Percentiles rank a stretch among this genome's conserved stretches.
Conservation (phyloP, 2,797 vertebrate genomes). For the Ataeniobius toweri region DNA sequence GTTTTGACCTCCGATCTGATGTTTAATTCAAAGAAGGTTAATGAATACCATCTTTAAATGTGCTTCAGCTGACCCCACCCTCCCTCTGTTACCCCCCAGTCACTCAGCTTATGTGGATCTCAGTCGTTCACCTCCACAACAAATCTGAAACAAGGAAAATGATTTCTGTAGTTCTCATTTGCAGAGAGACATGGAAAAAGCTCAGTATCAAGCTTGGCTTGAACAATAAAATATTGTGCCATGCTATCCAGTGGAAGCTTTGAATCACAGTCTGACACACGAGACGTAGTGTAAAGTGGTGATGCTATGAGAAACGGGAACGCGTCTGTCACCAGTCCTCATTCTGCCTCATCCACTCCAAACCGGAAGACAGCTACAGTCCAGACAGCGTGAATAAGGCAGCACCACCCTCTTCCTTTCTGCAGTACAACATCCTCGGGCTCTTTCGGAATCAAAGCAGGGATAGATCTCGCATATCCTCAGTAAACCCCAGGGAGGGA, state of each 20-base stretch:
- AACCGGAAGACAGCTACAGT: conserved; percentile 46
- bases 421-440: conserved; percentile 42
- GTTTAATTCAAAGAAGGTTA: conserved; percentile 66
- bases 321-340: conserved; percentile 30
- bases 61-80: conserved; percentile 48
- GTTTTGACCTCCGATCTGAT: conserved; percentile 65
- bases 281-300: not conserved
- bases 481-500: conserved; percentile 28
- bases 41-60: conserved; percentile 71
- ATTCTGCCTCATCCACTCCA: conserved; percentile 28
- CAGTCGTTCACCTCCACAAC: conserved; percentile 12
- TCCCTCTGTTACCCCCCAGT: not conserved
- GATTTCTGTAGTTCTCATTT: not conserved
- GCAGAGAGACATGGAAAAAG: conserved; percentile 5
- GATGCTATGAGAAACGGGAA: conserved; percentile 46
- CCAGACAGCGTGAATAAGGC: conserved; percentile 39
- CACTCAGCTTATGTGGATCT: conserved; percentile 29
- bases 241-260: conserved; percentile 4
- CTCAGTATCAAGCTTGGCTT: not conserved
- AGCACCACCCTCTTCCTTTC: conserved; percentile 50
- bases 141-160: not conserved
- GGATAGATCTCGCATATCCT: conserved; percentile 44
- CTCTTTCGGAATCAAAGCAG: conserved; percentile 46
- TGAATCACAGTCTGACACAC: not conserved
- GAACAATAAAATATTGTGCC: not conserved